These are phyloP conservation scores for Burhinus bistriatus DNA, from an alignment of 2,113 vertebrate genomes.

Conservation along the genomic window DNA sequence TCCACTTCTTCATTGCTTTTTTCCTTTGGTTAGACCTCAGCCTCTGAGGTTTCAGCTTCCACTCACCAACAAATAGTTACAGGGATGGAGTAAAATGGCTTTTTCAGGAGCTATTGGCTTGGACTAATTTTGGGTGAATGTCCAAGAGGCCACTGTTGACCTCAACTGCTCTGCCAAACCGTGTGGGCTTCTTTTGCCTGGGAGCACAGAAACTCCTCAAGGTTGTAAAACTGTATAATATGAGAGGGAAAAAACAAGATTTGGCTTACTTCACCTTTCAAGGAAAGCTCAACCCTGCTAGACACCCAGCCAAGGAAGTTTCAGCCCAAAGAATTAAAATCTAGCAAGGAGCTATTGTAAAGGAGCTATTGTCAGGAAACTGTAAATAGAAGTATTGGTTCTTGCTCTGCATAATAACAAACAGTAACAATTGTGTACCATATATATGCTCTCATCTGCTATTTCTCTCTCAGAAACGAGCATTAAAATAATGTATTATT, in stretches of 20 bases:
- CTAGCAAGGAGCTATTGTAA: background rate
- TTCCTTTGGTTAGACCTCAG: background rate
- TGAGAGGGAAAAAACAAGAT: background rate
- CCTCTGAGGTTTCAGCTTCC: background rate
- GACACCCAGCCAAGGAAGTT: background rate
- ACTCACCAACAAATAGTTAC: background rate
- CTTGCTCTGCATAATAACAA: background rate
- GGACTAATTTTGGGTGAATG: background rate
- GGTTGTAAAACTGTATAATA: background rate
- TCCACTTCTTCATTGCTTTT: background rate
- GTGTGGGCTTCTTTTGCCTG: background rate
- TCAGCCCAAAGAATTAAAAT: background rate
- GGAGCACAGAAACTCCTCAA: background rate
- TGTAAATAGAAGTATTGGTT: background rate
- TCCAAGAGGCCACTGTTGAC: background rate
- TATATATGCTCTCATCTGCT: background rate
- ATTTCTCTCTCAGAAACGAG: background rate
- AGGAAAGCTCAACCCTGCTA: background rate
- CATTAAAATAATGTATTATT: background rate
- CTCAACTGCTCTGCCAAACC: background rate
- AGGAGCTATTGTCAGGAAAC: background rate
- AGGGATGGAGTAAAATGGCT: background rate
- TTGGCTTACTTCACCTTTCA: background rate
- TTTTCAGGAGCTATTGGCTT: background rate
- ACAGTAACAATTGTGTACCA: background rate